Base-by-base conservation (phyloP, 2,113 vertebrate species). In the Nannospalax galili region DNA sequence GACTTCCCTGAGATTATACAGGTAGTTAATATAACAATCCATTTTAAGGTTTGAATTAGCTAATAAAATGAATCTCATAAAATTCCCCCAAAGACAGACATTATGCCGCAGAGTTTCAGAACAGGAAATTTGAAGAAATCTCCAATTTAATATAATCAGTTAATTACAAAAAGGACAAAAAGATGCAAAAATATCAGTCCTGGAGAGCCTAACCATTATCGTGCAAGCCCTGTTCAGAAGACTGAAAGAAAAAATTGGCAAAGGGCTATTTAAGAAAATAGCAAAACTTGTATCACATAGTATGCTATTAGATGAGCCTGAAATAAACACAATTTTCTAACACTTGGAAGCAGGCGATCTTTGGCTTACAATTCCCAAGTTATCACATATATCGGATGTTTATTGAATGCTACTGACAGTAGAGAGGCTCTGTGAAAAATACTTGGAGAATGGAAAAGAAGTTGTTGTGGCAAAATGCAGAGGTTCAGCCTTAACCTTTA, bases 401-500 rank as follows among this genome's bases (percentile, higher is more conserved):
- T 56, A 82, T 1, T 74, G 72, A n/a, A 48, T 56, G 45, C n/a
- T 11, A n/a, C 30, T n/a, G 75, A 75, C 0, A 0, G 81, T 17
- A 64, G 40, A n/a, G 28, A 32, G 37, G 9, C 7, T 56, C 62
- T 75, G 24, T 12, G 65, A 79, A 58, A 89, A 72, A 79, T 28
- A 40, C 40, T 74, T 42, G 3, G 32, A n/a, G 90, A 87, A n/a
- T 22, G 3, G 78, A 45, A 88, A 86, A 70, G 40, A 93, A 40
- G 60, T 78, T 78, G 73, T 62, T 37, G n/a, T 48, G 40, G 79
- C 48, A 12, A 30, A 52, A 73, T 11, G 22, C 12, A 91, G 62
- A 93, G 67, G 45, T 35, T 94, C n/a, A 88, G 52, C 67, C 65
- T 58, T 62, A 84, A 95, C 64, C 65, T 87, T 93, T 92, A 90